phyloP scores from a whole-genome alignment of 2,888 invertebrate genomes.

The Ormyrus pomaceus region DNA sequence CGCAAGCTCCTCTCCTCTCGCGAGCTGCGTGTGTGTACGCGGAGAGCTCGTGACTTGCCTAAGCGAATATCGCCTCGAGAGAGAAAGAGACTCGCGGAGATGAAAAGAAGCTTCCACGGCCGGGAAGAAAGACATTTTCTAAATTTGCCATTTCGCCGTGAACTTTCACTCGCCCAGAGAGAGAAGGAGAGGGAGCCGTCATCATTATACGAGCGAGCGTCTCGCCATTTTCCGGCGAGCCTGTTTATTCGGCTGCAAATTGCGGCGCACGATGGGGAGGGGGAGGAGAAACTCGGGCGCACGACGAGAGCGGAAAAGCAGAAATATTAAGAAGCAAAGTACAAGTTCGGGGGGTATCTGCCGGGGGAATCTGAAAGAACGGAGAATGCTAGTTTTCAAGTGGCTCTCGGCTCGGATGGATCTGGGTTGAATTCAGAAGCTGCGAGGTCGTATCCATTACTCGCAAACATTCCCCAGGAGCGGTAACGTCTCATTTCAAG shows the following conservation, averaged over 20 bases:
- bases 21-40: neutral
- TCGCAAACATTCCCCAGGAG: neutral
- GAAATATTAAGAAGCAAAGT: slow-evolving; percentile 14
- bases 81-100: neutral
- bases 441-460: slow-evolving; percentile 34
- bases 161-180: slow-evolving; percentile 21
- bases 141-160: slow-evolving; percentile 21
- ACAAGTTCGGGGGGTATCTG: neutral
- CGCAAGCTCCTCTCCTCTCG: slow-evolving; percentile 50
- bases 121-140: slow-evolving; percentile 31
- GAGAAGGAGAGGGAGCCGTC: neutral
- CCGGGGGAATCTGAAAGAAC: neutral
- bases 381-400: neutral
- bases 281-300: neutral
- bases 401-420: neutral
- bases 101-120: slow-evolving; percentile 1
- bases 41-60: slow-evolving; percentile 31
- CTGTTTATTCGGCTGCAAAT: neutral
- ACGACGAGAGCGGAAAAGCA: neutral
- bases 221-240: neutral
- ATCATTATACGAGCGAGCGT: neutral
- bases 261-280: neutral
- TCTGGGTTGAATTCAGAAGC: neutral
- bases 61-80: neutral
- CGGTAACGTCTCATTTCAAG: too few species aligned